Evolutionary conservation across 1,140 invertebrate species (phyloP).

Genomic region (Trinorchestia longiramus): DNA sequence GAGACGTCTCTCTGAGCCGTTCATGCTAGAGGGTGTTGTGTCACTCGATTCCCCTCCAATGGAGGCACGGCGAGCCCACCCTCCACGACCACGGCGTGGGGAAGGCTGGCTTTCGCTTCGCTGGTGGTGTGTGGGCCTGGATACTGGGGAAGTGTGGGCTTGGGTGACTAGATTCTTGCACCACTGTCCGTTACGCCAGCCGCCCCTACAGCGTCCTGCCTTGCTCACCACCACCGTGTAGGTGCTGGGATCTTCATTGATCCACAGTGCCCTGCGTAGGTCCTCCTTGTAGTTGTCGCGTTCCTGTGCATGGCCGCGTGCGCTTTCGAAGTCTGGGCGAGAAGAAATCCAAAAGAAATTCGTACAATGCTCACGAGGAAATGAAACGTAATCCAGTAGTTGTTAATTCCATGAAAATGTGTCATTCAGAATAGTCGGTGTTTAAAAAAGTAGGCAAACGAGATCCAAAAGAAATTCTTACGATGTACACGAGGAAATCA

Average conservation of each 20-base stretch:
- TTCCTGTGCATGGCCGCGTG: constrained; percentile 62
- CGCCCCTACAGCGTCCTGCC: neutral
- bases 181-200: constrained; percentile 7
- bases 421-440: no score
- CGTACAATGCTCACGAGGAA: neutral
- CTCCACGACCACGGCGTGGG: neutral
- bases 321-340: constrained; percentile 63
- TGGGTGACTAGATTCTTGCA: neutral
- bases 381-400: no score
- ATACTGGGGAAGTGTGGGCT: neutral
- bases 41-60: neutral
- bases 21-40: neutral
- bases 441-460: no score
- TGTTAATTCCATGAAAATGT: no score
- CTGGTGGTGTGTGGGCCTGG: neutral
- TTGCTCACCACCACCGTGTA: neutral
- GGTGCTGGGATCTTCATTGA: constrained; percentile 32
- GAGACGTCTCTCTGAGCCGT: neutral
- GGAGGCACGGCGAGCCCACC: no score
- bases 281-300: constrained; percentile 57
- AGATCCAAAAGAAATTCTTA: no score
- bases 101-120: neutral
- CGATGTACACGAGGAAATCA: no score
- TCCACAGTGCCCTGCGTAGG: constrained; percentile 56
- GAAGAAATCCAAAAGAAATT: neutral